These are phyloP conservation scores for Scaptodrosophila lebanonensis DNA, from an alignment of 1,140 invertebrate species.

Conservation along the genomic window DNA sequence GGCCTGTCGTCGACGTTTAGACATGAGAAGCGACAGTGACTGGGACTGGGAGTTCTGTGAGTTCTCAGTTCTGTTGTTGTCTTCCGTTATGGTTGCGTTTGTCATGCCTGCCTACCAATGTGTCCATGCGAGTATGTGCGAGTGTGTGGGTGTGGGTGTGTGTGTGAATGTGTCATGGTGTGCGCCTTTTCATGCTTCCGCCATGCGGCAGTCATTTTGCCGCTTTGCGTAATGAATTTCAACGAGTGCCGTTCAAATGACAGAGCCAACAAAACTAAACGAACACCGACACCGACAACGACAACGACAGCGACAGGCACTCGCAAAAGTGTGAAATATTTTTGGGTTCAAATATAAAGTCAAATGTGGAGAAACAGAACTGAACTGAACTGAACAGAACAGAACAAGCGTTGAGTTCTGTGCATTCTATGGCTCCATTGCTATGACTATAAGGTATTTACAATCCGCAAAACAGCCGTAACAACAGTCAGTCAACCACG, in stretches of 20 bases:
- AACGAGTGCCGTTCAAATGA: constrained; percentile 48
- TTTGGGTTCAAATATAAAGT: constrained; percentile 51
- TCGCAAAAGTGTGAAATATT: constrained; percentile 65
- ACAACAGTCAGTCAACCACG: constrained; percentile 17
- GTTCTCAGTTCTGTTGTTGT: constrained; percentile 23
- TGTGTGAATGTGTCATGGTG: constrained; percentile 3
- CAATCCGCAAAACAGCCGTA: constrained; percentile 31
- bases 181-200: constrained; percentile 4
- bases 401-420: too few relatives aligned
- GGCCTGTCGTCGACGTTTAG: constrained; percentile 71
- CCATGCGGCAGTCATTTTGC: too few relatives aligned
- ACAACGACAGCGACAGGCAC: neutral
- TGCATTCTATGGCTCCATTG: too few relatives aligned
- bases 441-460: neutral
- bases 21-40: constrained; percentile 40
- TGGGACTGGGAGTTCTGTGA: constrained; percentile 4
- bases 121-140: constrained; percentile 15
- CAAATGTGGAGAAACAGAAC: too few relatives aligned
- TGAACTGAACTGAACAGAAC: constrained; percentile 26
- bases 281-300: constrained; percentile 42
- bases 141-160: too few relatives aligned
- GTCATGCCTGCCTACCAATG: constrained; percentile 59
- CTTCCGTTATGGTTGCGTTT: constrained; percentile 60
- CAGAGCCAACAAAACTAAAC: constrained; percentile 57
- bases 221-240: constrained; percentile 64